Evolutionary conservation across 1,140 invertebrate species (phyloP), one percentile per base, ranked within the genome.

Genomic region (Brachionus asplanchnoidis): DNA sequence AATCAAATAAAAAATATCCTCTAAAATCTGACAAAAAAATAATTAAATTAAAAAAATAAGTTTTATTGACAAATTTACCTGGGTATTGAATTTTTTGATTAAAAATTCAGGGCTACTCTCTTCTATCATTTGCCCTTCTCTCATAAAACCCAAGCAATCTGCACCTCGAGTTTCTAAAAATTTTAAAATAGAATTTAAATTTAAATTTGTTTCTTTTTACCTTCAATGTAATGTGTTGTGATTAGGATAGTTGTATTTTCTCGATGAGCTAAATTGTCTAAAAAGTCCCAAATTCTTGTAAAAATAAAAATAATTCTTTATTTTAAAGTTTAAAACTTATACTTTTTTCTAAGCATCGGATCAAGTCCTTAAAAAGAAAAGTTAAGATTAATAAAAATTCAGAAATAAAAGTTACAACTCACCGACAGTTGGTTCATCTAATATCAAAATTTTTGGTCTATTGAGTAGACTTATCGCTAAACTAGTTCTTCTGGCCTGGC

Each of bases 371-470:
- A 26, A 17, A 70, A 70, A 70, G 9, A 44, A n/a, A 44, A 44
- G 8, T n/a, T 17, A 75, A 42, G 23, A 36, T 20, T 17, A 44
- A 3, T 0, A 44, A 44, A 1, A 23, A 42, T 44, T 42, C 14
- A 32, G 6, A 32, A 14, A 36, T 32, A 17, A 20, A n/a, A 44
- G 32, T 44, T 42, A 17, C 1, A 44, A 75, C 32, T 75, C 26
- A 77, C 95, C 95, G n/a, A 97, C 95, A 0, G 96, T 97, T n/a
- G 95, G 96, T 88, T 98, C 96, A 88, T 98, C 96, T 28, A 98
- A 91, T 87, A 98, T 96, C n/a, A 98, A 90, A 17, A 97, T 91
- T 88, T 96, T 94, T 0, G 96, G 95, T 89, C 95, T 94, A 87
- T 97, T 95, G 91, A 97, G 93, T 3, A 97, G 90, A 2, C 95